These are phyloP conservation scores for Indri indri DNA, from an alignment of 2,113 vertebrate genomes.

Conservation along the genomic window DNA sequence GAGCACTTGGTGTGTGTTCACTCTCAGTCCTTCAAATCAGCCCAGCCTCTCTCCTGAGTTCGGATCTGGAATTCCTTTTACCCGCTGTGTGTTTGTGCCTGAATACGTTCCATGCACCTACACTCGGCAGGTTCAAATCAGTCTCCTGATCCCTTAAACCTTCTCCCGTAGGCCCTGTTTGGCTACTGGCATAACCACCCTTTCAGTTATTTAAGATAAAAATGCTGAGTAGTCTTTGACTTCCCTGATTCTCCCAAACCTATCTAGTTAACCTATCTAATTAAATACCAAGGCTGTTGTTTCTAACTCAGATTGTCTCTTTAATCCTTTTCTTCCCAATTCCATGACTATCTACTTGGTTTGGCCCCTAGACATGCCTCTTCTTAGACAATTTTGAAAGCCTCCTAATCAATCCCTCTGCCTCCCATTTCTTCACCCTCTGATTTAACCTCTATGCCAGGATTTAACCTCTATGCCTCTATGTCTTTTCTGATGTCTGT, in stretches of 20 bases:
- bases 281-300: not conserved
- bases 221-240: not conserved
- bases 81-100: not conserved
- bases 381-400: not conserved
- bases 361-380: not conserved
- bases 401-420: not conserved
- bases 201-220: not conserved
- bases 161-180: not conserved
- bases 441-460: not conserved
- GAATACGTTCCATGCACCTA: not conserved
- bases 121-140: not conserved
- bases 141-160: not conserved
- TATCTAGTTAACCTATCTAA: not conserved
- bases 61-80: not conserved
- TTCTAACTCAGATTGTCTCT: not conserved
- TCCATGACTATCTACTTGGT: not conserved
- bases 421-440: not conserved
- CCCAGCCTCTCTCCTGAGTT: not conserved
- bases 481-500: not conserved
- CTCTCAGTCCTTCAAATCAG: not conserved
- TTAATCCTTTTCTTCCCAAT: not conserved
- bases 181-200: not conserved
- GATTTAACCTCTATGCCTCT: not conserved
- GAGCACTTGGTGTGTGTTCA: not conserved
- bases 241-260: not conserved